Evolutionary conservation across 2,113 vertebrate genomes (phyloP).

Genomic region (Nematolebias whitei): DNA sequence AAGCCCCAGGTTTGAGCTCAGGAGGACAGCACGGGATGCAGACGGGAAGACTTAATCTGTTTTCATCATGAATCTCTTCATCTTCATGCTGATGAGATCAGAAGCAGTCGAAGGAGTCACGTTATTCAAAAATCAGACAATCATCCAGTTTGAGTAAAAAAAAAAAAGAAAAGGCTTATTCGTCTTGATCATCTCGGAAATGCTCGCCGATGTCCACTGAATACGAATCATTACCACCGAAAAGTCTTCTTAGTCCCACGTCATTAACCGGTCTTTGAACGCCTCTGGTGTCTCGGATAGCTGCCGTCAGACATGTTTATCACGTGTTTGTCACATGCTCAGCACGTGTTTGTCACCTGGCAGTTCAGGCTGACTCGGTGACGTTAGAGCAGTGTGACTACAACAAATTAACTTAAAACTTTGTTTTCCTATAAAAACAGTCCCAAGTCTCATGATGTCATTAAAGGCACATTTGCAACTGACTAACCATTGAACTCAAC

Average conservation of each 20-base stretch:
- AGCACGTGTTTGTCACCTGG: too few species aligned
- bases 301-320: neutral
- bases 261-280: slow-evolving; percentile 51
- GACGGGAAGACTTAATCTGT: slow-evolving; percentile 71
- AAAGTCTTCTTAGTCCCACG: slow-evolving; percentile 56
- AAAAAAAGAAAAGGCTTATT: slow-evolving; percentile 52
- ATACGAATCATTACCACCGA: slow-evolving; percentile 48
- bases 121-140: slow-evolving; percentile 31
- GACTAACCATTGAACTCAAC: too few species aligned
- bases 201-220: slow-evolving; percentile 28
- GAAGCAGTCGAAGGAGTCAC: slow-evolving; percentile 49
- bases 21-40: slow-evolving; percentile 51
- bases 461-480: too few species aligned
- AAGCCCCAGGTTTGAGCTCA: slow-evolving; percentile 66
- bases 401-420: too few species aligned
- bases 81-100: slow-evolving; percentile 69
- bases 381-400: too few species aligned
- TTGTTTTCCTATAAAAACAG: too few species aligned
- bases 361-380: too few species aligned
- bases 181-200: slow-evolving; percentile 42
- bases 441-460: too few species aligned
- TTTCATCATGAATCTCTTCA: slow-evolving; percentile 68
- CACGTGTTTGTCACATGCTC: too few species aligned
- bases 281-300: slow-evolving; percentile 16
- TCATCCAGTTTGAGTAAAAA: slow-evolving; percentile 20